Evolutionary conservation across 2,888 invertebrate species (phyloP), one percentile per base, ranked within the genome.

Genomic region (Nesidiocoris tenuis): DNA sequence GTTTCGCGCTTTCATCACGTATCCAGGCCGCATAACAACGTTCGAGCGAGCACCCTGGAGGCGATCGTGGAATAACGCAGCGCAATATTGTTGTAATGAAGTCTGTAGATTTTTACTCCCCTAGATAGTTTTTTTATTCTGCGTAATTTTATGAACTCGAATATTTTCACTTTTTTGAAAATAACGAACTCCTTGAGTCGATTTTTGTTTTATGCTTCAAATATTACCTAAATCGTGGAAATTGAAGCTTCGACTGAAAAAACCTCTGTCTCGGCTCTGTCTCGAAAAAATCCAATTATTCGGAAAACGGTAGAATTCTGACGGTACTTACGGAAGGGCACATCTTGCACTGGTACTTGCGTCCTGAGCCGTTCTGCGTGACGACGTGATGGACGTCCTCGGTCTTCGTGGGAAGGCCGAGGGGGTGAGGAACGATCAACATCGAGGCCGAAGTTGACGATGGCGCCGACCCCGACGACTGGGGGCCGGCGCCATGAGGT

Each of bases 291-390:
- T n/a, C n/a, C n/a, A n/a, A n/a, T n/a, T n/a, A n/a, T n/a, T n/a
- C n/a, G n/a, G n/a, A n/a, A n/a, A n/a, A n/a, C n/a, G n/a, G n/a
- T n/a, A n/a, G n/a, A n/a, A n/a, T n/a, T n/a, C n/a, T n/a, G n/a
- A n/a, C 12, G 39, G 61, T 77, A 86, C 92, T 87, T 86, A 97
- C 96, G 94, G 96, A 95, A 80, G 95, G 95, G 84, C 95, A 95
- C 95, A 96, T 96, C 86, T 96, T 96, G 89, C 95, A 95, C 84
- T 94, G 94, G 86, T 95, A 96, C 86, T 95, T 96, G 83, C 95
- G 85, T 24, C 82, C 82, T 56, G 81, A 81, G 61, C 82, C 82
- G 76, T 81, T 80, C 81, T 83, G 81, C 81, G 84, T 83, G 83
- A 84, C 79, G 82, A 84, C 81, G 82, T 81, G 80, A 82, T 81